Base-by-base conservation (phyloP, 1,140 invertebrate genomes). In the Proales similis region DNA sequence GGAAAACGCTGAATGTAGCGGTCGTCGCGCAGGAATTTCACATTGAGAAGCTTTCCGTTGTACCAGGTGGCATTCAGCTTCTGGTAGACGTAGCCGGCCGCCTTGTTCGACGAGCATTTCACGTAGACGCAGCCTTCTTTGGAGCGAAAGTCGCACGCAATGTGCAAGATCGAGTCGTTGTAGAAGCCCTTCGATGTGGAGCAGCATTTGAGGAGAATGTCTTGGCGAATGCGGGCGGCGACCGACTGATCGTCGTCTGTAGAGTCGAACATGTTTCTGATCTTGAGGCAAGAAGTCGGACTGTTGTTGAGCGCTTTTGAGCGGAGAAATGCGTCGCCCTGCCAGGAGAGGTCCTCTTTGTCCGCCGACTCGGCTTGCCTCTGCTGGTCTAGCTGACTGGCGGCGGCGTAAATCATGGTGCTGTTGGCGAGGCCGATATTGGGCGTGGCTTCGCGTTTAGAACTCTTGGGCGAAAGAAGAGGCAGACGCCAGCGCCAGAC, bases 71-170 rank as follows among this genome's bases (percentile, higher is more conserved):
- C 51, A 42, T 57, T 57, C 14, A 57, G 14, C 27, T 24, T 26
- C n/a, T 57, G 51, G 45, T 57, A 57, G 20, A 39, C 51, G 29
- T 42, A 26, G 11, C 51, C 51, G 45, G 51, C 51, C 27, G 51
- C 36, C 17, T 57, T 42, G 32, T 57, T 57, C n/a, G 17, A 42
- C 24, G 20, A 11, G 45, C 51, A 57, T 42, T 57, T 57, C 3
- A 57, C 51, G 45, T 57, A 57, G 17, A 57, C 51, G 32, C 51
- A 57, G 30, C 51, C 51, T 42, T 53, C 49, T 53, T 53, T 53
- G 22, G 51, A 42, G 17, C 45, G 39, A 29, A n/a, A 27, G 27
- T 57, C 51, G 32, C 51, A 57, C 7, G 36, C 39, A 24, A 57
- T 57, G 45, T 57, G 51, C 36, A 57, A 20, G n/a, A 57, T 57